Evolutionary conservation across 30 jellyfish, hydroid and myxozoan genomes (phyloP), one percentile per base, ranked within the genome.

Genomic region (Turritopsis rubra): DNA sequence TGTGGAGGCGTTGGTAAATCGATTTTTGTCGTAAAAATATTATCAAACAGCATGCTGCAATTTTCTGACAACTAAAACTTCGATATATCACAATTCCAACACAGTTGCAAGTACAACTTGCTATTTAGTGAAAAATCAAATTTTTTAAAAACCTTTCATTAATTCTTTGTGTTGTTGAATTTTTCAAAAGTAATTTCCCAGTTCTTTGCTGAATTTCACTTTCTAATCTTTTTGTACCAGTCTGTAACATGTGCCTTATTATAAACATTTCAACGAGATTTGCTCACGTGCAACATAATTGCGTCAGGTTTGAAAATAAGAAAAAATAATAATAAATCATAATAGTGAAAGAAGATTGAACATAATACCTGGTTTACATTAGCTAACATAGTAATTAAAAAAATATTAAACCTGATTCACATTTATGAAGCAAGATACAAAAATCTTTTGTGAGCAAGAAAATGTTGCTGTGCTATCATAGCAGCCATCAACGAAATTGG

Each of bases 1-100:
- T 26, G 71, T 19, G 85, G 85, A 25, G 85, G 85, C 1, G 85
- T 23, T 18, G 28, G 72, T 23, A 77, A 52, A 30, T 77, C 85
- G 28, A 77, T 29, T n/a, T 77, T 66, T 26, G 85, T 52, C 28
- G 66, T 77, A 29, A 77, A 77, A 19, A 30, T 77, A 18, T 77
- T 77, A 19, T 77, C 85, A 77, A 24, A 77, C 66, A 26, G 28
- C 85, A 77, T 77, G 41, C 29, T 77, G 60, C 9, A 13, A 41
- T 41, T 41, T n/a, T n/a, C n/a, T n/a, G n/a, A n/a, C n/a, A n/a
- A n/a, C n/a, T n/a, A n/a, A n/a, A n/a, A n/a, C n/a, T n/a, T n/a
- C n/a, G n/a, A n/a, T n/a, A n/a, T n/a, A n/a, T n/a, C n/a, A n/a
- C n/a, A n/a, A n/a, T n/a, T n/a, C n/a, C n/a, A n/a, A n/a, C n/a